phyloP scores from a whole-genome alignment of 1,140 invertebrate species.

The Drosophila guanche region DNA sequence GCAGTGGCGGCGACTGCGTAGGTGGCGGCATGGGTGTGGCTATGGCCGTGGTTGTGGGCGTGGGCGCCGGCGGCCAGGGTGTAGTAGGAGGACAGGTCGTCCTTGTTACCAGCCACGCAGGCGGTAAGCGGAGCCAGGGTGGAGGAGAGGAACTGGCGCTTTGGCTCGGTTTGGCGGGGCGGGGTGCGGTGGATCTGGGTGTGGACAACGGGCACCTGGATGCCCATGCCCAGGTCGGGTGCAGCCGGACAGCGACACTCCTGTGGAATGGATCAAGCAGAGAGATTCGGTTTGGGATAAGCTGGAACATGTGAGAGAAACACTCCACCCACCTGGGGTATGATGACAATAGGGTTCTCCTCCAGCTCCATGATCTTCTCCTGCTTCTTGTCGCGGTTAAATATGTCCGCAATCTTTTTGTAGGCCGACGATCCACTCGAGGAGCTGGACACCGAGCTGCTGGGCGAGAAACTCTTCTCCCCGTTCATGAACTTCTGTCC shows the following conservation, averaged over 20 bases:
- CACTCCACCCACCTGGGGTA: conserved; percentile 65
- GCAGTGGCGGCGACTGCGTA: conserved; percentile 84
- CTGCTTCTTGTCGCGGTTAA: conserved; percentile 85
- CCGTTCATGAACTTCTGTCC: conserved; percentile 65
- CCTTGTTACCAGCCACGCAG: conserved; percentile 88
- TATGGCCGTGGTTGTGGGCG: conserved; percentile 51
- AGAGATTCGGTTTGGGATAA: not conserved
- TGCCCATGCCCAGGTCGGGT: conserved; percentile 86
- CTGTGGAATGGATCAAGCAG: conserved; percentile 17
- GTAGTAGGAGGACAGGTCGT: conserved; percentile 89
- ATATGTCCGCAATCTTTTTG: conserved; percentile 88
- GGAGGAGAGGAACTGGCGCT: conserved; percentile 90
- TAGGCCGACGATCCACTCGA: conserved; percentile 87
- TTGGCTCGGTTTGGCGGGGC: conserved; percentile 84
- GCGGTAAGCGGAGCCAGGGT: conserved; percentile 89
- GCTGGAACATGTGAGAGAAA: not conserved
- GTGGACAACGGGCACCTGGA: conserved; percentile 81
- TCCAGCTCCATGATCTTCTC: conserved; percentile 83
- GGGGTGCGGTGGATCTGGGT: conserved; percentile 81
- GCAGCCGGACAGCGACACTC: conserved; percentile 83
- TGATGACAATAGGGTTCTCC: conserved; percentile 84
- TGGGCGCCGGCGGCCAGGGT: conserved; percentile 85
- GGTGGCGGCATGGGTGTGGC: conserved; percentile 83
- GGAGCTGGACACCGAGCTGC: conserved; percentile 85
- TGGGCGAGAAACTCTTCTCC: conserved; percentile 85